Evolutionary conservation across 2,113 vertebrate genomes (phyloP).

Genomic region (Machaerirhynchus nigripectus): DNA sequence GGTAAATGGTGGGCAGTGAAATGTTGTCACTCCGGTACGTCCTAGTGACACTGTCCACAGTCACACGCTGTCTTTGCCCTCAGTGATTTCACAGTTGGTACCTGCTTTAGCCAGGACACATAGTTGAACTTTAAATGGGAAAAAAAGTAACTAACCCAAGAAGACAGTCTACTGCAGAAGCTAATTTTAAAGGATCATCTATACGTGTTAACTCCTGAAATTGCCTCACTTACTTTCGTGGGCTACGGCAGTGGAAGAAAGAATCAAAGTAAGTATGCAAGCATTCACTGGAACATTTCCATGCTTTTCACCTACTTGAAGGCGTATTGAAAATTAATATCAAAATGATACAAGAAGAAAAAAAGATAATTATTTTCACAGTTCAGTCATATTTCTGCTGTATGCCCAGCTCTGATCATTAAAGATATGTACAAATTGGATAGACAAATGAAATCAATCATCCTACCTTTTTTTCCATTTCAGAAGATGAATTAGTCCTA

Average conservation of each 20-base stretch:
- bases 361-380: background rate
- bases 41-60: background rate
- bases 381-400: background rate
- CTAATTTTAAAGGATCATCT: background rate
- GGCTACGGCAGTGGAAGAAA: background rate
- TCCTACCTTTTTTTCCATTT: background rate
- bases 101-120: background rate
- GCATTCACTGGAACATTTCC: background rate
- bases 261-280: background rate
- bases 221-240: background rate
- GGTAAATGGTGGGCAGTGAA: background rate
- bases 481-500: background rate
- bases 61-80: background rate
- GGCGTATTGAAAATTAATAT: background rate
- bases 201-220: background rate
- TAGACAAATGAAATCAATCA: background rate
- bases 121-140: background rate
- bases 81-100: background rate
- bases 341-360: background rate
- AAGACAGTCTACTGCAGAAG: background rate
- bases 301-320: background rate
- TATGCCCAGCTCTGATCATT: background rate
- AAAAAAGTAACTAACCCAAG: background rate
- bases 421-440: background rate
- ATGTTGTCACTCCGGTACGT: fast-evolving